These are phyloP conservation scores for Anguilla japonica DNA, from an alignment of 2,113 vertebrate genomes.

Conservation along the genomic window DNA sequence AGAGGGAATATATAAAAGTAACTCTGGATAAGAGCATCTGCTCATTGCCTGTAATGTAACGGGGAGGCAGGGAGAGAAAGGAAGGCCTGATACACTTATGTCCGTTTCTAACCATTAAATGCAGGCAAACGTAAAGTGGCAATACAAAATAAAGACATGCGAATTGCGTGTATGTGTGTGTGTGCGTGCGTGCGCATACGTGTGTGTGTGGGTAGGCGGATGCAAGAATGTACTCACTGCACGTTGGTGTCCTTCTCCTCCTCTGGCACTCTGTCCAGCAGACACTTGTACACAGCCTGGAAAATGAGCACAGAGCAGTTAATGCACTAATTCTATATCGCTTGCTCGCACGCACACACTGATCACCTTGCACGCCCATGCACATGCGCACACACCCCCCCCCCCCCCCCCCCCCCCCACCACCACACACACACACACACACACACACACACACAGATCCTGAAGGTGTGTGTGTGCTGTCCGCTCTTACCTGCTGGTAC, in stretches of 20 bases:
- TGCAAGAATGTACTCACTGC: slow-evolving; percentile 73
- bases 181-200: too few relatives aligned
- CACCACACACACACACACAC: not conserved
- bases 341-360: not conserved
- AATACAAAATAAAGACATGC: too few relatives aligned
- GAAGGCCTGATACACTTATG: too few relatives aligned
- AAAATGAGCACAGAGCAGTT: slow-evolving; percentile 9
- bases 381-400: not conserved
- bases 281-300: slow-evolving; percentile 87
- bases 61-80: not conserved
- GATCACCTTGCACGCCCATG: not conserved
- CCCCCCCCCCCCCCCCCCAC: not conserved
- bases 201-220: not conserved
- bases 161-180: not conserved
- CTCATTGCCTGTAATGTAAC: too few relatives aligned
- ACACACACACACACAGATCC: not conserved
- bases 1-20: too few relatives aligned
- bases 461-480: not conserved
- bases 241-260: slow-evolving; percentile 83
- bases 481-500: slow-evolving; percentile 82
- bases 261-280: slow-evolving; percentile 86
- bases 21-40: too few relatives aligned
- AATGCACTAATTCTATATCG: not conserved
- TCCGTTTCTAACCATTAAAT: too few relatives aligned
- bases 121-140: too few relatives aligned